These are phyloP conservation scores for Pterois miles DNA, from an alignment of 2,797 vertebrate genomes.

Conservation along the genomic window DNA sequence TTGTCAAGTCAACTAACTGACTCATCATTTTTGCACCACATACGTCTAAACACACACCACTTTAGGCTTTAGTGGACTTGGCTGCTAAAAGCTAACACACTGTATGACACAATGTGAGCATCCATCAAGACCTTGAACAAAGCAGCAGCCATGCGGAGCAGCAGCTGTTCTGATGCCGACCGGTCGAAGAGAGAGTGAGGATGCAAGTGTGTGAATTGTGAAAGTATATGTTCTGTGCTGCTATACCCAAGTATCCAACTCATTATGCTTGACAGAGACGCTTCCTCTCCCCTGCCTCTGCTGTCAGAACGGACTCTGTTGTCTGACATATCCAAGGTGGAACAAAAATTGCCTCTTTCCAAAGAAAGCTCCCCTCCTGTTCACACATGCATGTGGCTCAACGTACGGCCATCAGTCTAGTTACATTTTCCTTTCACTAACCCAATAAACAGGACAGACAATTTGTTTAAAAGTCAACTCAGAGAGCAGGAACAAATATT, in stretches of 20 bases:
- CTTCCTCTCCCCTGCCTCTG: conserved; percentile 18
- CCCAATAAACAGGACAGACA: conserved; percentile 31
- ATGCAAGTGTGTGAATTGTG: neutral
- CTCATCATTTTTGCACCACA: neutral
- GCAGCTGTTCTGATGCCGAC: conserved; percentile 5
- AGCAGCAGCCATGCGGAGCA: conserved; percentile 6
- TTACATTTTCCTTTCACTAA: conserved; percentile 11
- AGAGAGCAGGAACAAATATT: conserved; percentile 3
- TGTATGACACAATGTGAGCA: neutral
- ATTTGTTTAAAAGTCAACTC: conserved; percentile 1
- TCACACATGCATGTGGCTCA: neutral
- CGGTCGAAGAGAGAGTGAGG: neutral
- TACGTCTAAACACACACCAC: neutral
- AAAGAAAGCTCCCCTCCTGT: neutral
- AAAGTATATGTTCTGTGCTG: conserved; percentile 3
- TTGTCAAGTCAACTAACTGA: neutral
- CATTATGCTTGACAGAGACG: conserved; percentile 43
- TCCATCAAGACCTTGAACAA: conserved; percentile 17
- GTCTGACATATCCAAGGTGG: conserved; percentile 25
- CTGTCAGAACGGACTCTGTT: conserved; percentile 26
- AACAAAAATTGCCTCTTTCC: conserved; percentile 1
- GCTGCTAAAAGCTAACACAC: neutral
- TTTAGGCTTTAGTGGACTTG: neutral
- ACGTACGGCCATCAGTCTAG: neutral
- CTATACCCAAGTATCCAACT: conserved; percentile 11